Evolutionary conservation across 2,113 vertebrate species (phyloP), one percentile per base, ranked within the genome.

Genomic region (Channa argus): DNA sequence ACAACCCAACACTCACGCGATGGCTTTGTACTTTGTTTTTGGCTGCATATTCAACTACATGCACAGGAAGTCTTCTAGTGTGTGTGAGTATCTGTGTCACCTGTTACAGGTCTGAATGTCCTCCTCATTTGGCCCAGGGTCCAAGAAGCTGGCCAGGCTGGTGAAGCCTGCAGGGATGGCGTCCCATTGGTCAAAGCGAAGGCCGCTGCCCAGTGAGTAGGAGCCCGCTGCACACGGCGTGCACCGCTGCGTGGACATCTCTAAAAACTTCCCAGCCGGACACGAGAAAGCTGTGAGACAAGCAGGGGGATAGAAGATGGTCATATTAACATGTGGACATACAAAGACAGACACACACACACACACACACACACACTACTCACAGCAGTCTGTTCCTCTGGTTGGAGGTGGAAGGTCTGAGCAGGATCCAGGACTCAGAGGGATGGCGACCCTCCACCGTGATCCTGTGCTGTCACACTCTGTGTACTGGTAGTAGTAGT

Each of bases 151-250:
- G 0, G 97, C 96, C 83, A 98, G 76, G 1, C 94, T 98, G 88
- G 94, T 96, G 94, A 99, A 99, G 79, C 97, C 97, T 5, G 94
- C 92, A 0, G 98, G 98, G 74, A 99, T 89, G 72, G 96, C 93
- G 62, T 98, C 96, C 97, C 97, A 99, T 80, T 99, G 97, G 1
- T 99, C 97, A 71, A 99, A 99, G 55, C 97, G 96, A 82, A 99
- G 95, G 49, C 97, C 97, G 0, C 97, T 98, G 88, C 98, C 98
- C 87, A 99, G 86, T 0, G 98, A 99, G 79, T 98, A 99, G 56
- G 95, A 98, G 12, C 98, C 98, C 41, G 96, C 94, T 0, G 87
- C 93, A 84, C 98, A 99, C n/a, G 95, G 95, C 9, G 94, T 97
- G 93, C 98, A 99, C 66, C 94, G 88, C 93, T 99, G 98, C n/a